Evolutionary conservation across 1,140 invertebrate species (phyloP), one percentile per base, ranked within the genome.

Genomic region (Drosophila simulans): DNA sequence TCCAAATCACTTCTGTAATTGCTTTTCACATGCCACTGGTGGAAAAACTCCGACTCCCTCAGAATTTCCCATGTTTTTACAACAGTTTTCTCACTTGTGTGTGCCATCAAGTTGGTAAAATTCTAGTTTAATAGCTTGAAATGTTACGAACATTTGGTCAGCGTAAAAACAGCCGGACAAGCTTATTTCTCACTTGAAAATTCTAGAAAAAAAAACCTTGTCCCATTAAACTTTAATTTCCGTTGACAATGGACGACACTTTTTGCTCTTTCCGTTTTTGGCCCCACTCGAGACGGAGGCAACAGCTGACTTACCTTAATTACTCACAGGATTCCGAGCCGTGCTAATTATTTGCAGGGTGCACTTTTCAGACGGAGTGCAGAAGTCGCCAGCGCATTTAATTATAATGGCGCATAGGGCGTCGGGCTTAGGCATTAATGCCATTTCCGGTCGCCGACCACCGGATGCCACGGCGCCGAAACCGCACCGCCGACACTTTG

Each of bases 291-390:
- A 48, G 49, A 49, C 46, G 68, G 48, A 51, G 75, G 53, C 55
- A 88, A 77, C 79, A 88, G 83, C 83, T 89, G 71, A 88, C 71
- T 83, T 88, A 89, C 83, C 83, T 88, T 88, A 89, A 88, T 88
- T 89, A 86, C 82, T 81, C 78, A 70, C 74, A 54, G 79, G 48
- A 82, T 62, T 82, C 55, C 70, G 35, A 69, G 83, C 66, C 66
- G 82, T 66, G 83, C 83, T 88, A 89, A 88, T 88, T 88, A 88
- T 88, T 88, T 88, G 71, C 79, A 65, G 52, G 69, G 58, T 71
- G 68, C 74, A 79, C 45, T 75, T 62, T 53, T 25, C 7, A 46
- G 49, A 34, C 15, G 20, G 15, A 39, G n/a, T 11, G 53, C 15
- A 39, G 53, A 37, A 58, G 52, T 34, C 43, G 56, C 59, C 48